These are phyloP conservation scores for Pygathrix nemaeus DNA, from an alignment of 2,113 vertebrate species.

Conservation along the genomic window DNA sequence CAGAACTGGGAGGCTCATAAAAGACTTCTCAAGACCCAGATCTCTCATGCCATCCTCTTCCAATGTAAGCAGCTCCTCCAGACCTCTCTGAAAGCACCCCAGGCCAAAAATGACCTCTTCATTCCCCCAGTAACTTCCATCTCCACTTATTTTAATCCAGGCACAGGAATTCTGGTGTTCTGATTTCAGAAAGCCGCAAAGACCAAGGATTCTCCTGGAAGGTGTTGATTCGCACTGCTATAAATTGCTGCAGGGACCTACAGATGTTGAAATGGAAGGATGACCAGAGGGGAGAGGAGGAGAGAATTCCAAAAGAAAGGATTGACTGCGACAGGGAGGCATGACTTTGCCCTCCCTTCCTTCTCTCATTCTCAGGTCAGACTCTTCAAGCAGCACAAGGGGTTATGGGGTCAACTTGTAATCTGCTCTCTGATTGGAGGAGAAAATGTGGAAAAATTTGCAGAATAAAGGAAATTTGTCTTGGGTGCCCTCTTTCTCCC, in stretches of 20 bases:
- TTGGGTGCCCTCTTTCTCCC: not conserved
- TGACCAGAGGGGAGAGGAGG: not conserved
- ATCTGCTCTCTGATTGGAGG: not conserved
- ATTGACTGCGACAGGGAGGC: not conserved
- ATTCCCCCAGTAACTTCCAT: not conserved
- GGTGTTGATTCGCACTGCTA: not conserved
- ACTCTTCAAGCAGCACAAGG: not conserved
- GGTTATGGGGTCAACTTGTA: too few relatives aligned
- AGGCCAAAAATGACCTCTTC: not conserved
- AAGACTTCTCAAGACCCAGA: not conserved
- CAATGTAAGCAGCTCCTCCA: not conserved
- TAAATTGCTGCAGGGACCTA: not conserved
- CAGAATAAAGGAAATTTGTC: not conserved
- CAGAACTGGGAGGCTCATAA: not conserved
- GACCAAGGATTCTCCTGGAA: not conserved
- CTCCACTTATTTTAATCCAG: not conserved
- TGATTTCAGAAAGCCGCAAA: not conserved
- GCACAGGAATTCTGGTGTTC: not conserved
- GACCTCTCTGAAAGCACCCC: not conserved
- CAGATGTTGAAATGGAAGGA: not conserved
- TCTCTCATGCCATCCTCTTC: not conserved
- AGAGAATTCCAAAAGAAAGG: not conserved
- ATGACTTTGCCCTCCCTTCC: not conserved
- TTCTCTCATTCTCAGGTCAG: not conserved
- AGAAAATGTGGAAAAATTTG: not conserved